phyloP scores from a whole-genome alignment of 2,888 invertebrate species.

The Andrena minutula region DNA sequence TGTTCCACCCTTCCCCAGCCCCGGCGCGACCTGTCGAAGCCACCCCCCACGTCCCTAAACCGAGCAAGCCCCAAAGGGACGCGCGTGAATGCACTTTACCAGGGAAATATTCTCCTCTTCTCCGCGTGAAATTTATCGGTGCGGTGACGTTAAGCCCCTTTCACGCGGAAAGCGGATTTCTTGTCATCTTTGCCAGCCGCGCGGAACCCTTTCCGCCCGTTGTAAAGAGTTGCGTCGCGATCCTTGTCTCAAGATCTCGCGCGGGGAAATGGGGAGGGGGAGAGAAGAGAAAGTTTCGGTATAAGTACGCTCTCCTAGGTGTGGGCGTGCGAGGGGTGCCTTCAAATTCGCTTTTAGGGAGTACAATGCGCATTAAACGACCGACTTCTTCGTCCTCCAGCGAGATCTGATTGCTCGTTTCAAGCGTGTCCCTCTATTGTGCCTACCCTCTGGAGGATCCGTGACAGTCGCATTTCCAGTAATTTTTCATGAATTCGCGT shows the following conservation, averaged over 20 bases:
- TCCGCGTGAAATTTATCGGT: conserved; percentile 73
- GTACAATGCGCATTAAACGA: conserved; percentile 38
- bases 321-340: background rate
- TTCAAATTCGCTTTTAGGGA: conserved; percentile 34
- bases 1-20: conserved; percentile 18
- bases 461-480: background rate
- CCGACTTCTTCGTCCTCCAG: conserved; percentile 14
- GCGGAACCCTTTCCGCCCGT: conserved; percentile 29
- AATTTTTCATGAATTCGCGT: conserved; percentile 17
- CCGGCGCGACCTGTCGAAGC: conserved; percentile 48
- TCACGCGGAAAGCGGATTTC: conserved; percentile 69
- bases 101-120: conserved; percentile 68
- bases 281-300: conserved; percentile 29
- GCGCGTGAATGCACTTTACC: conserved; percentile 78
- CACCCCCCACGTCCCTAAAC: conserved; percentile 29
- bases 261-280: conserved; percentile 4
- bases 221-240: conserved; percentile 47
- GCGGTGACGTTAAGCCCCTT: conserved; percentile 66
- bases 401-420: conserved; percentile 34
- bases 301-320: conserved; percentile 10
- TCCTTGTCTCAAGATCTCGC: conserved; percentile 57
- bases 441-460: background rate
- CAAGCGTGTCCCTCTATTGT: conserved; percentile 6
- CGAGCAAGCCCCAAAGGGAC: conserved; percentile 58
- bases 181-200: conserved; percentile 59